phyloP scores from a whole-genome alignment of 2,113 vertebrate genomes.

The Chaetura pelagica region DNA sequence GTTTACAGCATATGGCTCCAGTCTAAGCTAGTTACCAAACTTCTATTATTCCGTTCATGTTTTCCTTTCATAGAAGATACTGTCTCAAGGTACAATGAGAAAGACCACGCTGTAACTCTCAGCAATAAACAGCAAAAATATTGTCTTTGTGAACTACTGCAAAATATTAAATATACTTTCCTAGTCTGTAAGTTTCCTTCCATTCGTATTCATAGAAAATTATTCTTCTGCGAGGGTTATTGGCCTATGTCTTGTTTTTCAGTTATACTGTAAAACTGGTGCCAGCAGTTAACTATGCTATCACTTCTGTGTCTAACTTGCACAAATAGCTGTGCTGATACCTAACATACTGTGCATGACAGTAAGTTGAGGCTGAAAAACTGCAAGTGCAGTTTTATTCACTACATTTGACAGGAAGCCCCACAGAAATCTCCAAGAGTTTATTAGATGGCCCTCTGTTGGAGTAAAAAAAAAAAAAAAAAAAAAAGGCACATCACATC shows the following conservation, averaged over 20 bases:
- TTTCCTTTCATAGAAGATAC: neutral
- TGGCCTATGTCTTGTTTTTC: neutral
- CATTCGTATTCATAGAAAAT: neutral
- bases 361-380: neutral
- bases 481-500: neutral
- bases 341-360: neutral
- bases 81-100: conserved; percentile 1
- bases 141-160: neutral
- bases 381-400: neutral
- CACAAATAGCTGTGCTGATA: neutral
- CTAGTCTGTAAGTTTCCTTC: neutral
- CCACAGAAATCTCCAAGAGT: neutral
- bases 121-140: neutral
- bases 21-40: neutral
- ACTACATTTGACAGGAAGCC: neutral
- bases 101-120: neutral
- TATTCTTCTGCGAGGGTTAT: neutral
- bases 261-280: neutral
- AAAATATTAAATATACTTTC: neutral
- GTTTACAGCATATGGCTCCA: neutral
- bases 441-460: neutral
- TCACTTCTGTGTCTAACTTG: neutral
- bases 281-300: neutral
- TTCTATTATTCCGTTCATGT: neutral
- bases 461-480: neutral